Base-by-base conservation (phyloP, 2,113 vertebrate species). In the Hypomesus transpacificus region DNA sequence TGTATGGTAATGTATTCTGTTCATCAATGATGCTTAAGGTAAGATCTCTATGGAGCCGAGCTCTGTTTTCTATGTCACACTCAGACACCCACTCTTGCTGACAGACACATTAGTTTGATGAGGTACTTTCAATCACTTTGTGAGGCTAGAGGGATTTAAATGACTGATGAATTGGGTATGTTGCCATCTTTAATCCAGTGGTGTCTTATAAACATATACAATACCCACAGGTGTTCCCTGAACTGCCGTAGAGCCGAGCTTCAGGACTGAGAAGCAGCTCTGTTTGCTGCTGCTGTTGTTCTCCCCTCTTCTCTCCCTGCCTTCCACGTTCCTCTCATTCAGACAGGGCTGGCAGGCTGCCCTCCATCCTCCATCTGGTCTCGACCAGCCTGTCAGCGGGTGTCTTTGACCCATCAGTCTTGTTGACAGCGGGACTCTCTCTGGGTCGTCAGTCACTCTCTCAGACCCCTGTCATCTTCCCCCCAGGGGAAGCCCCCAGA, bases 401-500 rank as follows among this genome's bases (percentile, higher is more conserved):
- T 76, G 84, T 86, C 82, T 85, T 80, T 66, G 54, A 69, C 81
- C 80, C 80, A 83, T 88, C 86, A 85, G 83, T 85, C 82, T 75
- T 79, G 57, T 78, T 86, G 86, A 85, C 88, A 83, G 88, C 80
- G 71, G 51, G 70, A 82, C 83, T 80, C 79, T 83, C 84, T 82
- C 75, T 1, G 22, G 84, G 86, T 83, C 82, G 86, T 87, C 84
- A 82, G 81, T 87, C 86, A 86, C 86, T 83, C 80, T 64, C 0
- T 73, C 9, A 75, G 78, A 79, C 75, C 81, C 76, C 24, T 26
- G 21, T 3, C 26, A 59, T 28, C 28, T 65, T 74, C 11, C 74
- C 76, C 76, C 80, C 72, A 75, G 85, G 85, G 84, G 83, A 86
- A 81, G 68, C 52, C 79, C 14, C 39, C 57, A 14, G 72, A 80